Conservation (phyloP, 2,797 vertebrate species). For the Uromys caudimaculatus region DNA sequence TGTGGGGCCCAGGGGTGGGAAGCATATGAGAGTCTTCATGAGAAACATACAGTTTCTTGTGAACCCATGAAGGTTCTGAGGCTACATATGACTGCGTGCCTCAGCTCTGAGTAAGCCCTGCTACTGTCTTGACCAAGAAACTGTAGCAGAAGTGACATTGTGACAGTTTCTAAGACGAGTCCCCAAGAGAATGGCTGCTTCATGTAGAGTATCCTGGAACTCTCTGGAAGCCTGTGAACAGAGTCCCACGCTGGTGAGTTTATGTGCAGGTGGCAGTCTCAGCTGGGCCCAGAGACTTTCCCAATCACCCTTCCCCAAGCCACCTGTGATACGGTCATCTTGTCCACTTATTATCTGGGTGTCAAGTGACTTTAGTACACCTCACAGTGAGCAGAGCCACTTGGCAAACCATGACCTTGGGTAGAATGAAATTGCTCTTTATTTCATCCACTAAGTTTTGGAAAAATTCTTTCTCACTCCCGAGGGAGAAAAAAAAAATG, state of each 20-base stretch:
- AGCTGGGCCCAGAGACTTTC: not conserved
- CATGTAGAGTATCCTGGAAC: not conserved
- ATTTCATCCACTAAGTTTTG: not conserved
- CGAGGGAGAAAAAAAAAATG: not conserved
- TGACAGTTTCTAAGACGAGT: not conserved
- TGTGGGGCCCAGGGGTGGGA: not conserved
- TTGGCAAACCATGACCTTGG: not conserved
- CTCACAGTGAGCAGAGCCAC: not conserved
- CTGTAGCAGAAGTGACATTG: not conserved
- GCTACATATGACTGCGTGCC: not conserved
- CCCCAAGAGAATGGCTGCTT: not conserved
- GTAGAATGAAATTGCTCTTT: not conserved
- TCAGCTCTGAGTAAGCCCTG: not conserved
- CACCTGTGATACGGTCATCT: not conserved
- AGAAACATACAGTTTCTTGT: too few relatives aligned
- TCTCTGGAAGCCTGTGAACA: not conserved
- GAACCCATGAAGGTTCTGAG: too few relatives aligned
- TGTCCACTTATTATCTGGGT: not conserved
- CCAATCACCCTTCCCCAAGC: not conserved
- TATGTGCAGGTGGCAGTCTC: not conserved
- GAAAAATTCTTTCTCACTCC: not conserved
- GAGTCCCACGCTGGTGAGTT: not conserved
- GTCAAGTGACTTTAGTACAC: not conserved
- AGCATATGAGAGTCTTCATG: not conserved
- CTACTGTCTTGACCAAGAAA: not conserved